Evolutionary conservation across 2,888 invertebrate genomes (phyloP).

Genomic region (Stenoptilia bipunctidactyla): DNA sequence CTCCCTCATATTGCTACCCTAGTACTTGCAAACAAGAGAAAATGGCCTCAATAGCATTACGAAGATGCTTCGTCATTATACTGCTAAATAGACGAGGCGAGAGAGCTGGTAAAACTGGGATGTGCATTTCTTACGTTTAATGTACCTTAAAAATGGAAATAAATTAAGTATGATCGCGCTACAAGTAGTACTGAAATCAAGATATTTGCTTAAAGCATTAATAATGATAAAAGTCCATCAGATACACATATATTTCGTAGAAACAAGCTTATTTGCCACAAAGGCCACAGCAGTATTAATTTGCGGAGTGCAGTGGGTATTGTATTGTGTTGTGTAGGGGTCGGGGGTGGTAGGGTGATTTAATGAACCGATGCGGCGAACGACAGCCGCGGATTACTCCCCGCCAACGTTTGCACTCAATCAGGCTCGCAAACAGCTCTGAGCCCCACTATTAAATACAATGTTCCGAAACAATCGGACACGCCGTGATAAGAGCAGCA

Average conservation of each 20-base stretch:
- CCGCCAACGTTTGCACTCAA: conserved; percentile 65
- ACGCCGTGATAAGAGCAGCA: conserved; percentile 53
- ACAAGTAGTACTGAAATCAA: too few relatives aligned
- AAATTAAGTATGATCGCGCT: too few relatives aligned
- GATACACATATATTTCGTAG: conserved; percentile 2
- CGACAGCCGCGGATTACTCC: conserved; percentile 65
- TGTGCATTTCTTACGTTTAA: too few relatives aligned
- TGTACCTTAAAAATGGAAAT: too few relatives aligned
- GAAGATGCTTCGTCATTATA: conserved; percentile 16
- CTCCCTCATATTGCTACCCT: conserved; percentile 31
- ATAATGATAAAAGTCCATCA: not conserved
- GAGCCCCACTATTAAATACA: conserved; percentile 65
- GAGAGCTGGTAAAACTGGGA: too few relatives aligned
- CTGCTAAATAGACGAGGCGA: too few relatives aligned
- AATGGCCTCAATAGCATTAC: conserved; percentile 20
- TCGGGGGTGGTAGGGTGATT: conserved; percentile 40
- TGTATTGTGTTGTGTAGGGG: conserved; percentile 20
- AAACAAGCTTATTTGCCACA: conserved; percentile 35
- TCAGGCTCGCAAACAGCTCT: conserved; percentile 66
- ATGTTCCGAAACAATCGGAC: conserved; percentile 56
- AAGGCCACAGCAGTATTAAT: conserved; percentile 60
- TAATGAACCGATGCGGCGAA: conserved; percentile 64
- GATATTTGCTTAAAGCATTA: not conserved
- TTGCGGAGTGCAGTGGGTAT: conserved; percentile 54
- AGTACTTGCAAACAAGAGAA: conserved; percentile 22